Conservation (phyloP, 2,797 vertebrate species). For the Hoplostethus mediterraneus region DNA sequence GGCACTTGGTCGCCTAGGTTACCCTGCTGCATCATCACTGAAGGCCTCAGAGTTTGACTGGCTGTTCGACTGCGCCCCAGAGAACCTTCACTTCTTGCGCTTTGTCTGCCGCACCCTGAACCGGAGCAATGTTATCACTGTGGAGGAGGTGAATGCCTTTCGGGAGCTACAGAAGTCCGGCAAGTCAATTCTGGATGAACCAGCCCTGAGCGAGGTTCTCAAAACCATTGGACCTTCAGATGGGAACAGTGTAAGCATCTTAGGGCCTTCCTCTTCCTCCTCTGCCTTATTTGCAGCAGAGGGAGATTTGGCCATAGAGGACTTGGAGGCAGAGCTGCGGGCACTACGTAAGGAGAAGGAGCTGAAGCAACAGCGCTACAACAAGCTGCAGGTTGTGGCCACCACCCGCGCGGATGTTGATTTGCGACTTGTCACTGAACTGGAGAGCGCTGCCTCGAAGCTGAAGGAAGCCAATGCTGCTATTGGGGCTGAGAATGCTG, state of each 20-base stretch:
- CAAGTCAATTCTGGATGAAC: conserved; percentile 88
- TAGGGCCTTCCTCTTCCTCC: conserved; percentile 35
- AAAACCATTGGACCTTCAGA: conserved; percentile 82
- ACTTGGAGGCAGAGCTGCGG: conserved; percentile 88
- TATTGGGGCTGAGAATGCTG: conserved; percentile 81
- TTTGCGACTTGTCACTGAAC: conserved; percentile 75
- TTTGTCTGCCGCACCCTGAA: conserved; percentile 90
- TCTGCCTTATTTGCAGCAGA: conserved; percentile 55
- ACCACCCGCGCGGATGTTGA: conserved; percentile 76
- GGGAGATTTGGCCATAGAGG: conserved; percentile 77
- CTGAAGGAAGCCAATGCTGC: conserved; percentile 78
- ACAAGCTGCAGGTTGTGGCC: conserved; percentile 85
- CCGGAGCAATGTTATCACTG: conserved; percentile 82
- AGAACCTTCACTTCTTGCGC: conserved; percentile 87
- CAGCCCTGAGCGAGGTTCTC: conserved; percentile 87
- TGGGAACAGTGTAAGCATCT: conserved; percentile 18
- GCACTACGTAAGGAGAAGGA: conserved; percentile 84
- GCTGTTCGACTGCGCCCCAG: conserved; percentile 90
- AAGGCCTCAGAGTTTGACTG: conserved; percentile 95
- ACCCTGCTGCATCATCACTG: conserved; percentile 84
- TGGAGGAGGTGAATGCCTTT: conserved; percentile 86
- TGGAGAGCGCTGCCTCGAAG: conserved; percentile 67
- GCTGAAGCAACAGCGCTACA: conserved; percentile 84
- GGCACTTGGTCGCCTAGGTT: conserved; percentile 87
- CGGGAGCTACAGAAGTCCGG: conserved; percentile 79